These are phyloP conservation scores for Drosophila insularis DNA, from an alignment of 1,140 invertebrate genomes.

Conservation along the genomic window DNA sequence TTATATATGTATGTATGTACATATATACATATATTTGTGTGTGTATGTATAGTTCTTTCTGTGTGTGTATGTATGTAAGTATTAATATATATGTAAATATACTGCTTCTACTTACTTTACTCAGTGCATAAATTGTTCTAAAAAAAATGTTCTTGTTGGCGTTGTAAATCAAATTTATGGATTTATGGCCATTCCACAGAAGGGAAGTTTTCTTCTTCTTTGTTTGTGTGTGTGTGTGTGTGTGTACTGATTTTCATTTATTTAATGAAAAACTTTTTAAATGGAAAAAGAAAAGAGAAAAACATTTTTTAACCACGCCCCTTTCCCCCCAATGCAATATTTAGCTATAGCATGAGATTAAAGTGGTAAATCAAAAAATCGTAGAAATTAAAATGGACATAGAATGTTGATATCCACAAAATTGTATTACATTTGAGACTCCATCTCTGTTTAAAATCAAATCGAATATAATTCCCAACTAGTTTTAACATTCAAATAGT, in stretches of 20 bases:
- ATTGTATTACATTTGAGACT: too few relatives aligned
- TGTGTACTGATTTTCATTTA: background rate
- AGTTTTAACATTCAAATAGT: too few relatives aligned
- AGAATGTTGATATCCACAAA: too few relatives aligned
- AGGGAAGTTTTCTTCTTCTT: background rate
- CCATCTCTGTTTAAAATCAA: too few relatives aligned
- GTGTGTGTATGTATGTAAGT: constrained; percentile 16
- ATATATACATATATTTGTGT: constrained; percentile 31
- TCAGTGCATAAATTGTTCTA: constrained; percentile 79
- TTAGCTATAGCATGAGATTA: too few relatives aligned
- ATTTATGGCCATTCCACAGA: constrained; percentile 38
- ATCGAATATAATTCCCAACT: too few relatives aligned
- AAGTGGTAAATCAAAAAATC: too few relatives aligned
- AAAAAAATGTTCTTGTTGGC: constrained; percentile 36
- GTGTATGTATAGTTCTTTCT: constrained; percentile 37
- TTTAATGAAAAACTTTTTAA: constrained; percentile 61
- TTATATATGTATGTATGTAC: constrained; percentile 22
- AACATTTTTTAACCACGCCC: constrained; percentile 32
- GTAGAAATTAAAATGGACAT: too few relatives aligned
- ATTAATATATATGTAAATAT: constrained; percentile 27
- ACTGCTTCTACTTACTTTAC: constrained; percentile 53
- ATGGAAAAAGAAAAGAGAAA: constrained; percentile 40
- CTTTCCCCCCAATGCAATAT: background rate
- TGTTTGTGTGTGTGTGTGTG: background rate
- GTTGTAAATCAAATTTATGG: constrained; percentile 49